Evolutionary conservation across 2,113 vertebrate species (phyloP).

Genomic region (Geococcyx californianus): DNA sequence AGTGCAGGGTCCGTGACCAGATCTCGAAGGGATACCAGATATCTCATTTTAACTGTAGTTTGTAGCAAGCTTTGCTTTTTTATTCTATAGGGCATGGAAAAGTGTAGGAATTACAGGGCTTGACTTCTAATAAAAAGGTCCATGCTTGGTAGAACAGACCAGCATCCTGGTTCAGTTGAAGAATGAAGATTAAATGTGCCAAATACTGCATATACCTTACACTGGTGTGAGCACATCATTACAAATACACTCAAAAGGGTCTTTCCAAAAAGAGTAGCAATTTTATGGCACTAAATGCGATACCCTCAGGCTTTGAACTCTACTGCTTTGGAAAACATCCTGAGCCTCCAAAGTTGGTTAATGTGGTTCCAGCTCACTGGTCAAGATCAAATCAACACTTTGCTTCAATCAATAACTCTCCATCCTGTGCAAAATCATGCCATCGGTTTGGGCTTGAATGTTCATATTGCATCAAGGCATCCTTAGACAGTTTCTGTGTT

Average conservation of each 20-base stretch:
- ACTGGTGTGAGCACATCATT: rapidly evolving
- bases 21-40: neutral
- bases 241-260: neutral
- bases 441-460: neutral
- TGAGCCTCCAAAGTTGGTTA: neutral
- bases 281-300: neutral
- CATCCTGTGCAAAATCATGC: neutral
- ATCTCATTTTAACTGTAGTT: neutral
- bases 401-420: neutral
- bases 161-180: neutral
- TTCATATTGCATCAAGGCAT: neutral
- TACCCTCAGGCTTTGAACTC: neutral
- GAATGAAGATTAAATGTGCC: neutral
- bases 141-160: neutral
- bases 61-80: neutral
- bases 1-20: neutral
- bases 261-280: neutral
- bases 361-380: neutral
- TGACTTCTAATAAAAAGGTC: neutral
- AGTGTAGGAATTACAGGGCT: neutral
- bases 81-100: neutral
- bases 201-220: neutral
- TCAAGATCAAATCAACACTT: neutral
- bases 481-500: neutral
- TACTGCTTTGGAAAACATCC: neutral